phyloP scores from a whole-genome alignment of 2,888 invertebrate species.

The Rotaria sp. region DNA sequence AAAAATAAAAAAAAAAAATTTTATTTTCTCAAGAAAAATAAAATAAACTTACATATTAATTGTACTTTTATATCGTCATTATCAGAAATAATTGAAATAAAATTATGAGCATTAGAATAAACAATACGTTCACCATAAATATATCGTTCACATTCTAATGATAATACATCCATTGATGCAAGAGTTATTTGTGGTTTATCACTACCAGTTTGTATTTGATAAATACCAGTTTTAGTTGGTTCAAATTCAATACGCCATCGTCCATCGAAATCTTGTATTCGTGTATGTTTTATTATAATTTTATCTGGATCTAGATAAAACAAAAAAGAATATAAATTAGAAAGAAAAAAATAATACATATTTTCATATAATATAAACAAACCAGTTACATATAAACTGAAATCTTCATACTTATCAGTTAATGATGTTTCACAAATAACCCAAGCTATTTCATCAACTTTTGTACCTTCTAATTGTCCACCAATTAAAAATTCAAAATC shows the following conservation, averaged over 20 bases:
- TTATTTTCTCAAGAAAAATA: neutral
- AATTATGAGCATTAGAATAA: neutral
- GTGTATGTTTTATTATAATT: conserved; percentile 33
- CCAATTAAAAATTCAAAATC: conserved; percentile 30
- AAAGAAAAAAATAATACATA: neutral
- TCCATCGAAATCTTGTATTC: conserved; percentile 34
- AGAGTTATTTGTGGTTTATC: neutral
- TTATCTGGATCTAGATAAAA: conserved; percentile 26
- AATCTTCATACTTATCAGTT: conserved; percentile 31
- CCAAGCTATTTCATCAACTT: conserved; percentile 36
- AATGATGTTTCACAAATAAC: conserved; percentile 20
- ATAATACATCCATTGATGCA: neutral
- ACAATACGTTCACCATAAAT: neutral
- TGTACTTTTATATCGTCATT: neutral
- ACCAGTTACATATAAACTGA: conserved; percentile 33
- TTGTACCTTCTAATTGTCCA: conserved; percentile 33
- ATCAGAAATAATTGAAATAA: neutral
- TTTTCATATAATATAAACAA: neutral
- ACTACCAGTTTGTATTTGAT: conserved; percentile 12
- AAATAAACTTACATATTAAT: neutral
- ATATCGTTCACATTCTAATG: neutral
- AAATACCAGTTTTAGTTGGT: conserved; percentile 21
- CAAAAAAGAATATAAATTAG: neutral
- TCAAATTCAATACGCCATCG: conserved; percentile 38
- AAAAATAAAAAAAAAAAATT: neutral